These are phyloP conservation scores for Anthrax anthrax DNA, from an alignment of 2,888 invertebrate genomes.

Conservation along the genomic window DNA sequence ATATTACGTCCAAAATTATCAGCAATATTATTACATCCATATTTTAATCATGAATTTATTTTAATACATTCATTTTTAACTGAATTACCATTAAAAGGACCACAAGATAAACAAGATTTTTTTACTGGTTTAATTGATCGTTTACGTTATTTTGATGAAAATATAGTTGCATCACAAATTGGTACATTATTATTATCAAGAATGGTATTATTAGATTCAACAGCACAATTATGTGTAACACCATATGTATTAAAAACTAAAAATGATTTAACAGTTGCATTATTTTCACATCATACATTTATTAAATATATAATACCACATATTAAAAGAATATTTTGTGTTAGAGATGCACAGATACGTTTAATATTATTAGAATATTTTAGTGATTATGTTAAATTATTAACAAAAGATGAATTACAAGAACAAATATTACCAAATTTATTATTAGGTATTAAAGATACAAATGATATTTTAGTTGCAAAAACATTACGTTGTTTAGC, in stretches of 20 bases:
- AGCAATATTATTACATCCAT: conserved; percentile 52
- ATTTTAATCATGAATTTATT: conserved; percentile 77
- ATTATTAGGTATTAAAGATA: conserved; percentile 74
- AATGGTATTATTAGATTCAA: conserved; percentile 68
- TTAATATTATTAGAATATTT: conserved; percentile 66
- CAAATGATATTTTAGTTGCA: conserved; percentile 67
- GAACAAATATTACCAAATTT: conserved; percentile 73
- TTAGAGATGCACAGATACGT: conserved; percentile 72
- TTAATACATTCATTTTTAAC: conserved; percentile 67
- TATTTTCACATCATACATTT: conserved; percentile 56
- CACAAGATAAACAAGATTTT: conserved; percentile 61
- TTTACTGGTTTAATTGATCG: conserved; percentile 56
- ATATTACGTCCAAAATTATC: conserved; percentile 51
- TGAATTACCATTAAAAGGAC: conserved; percentile 65
- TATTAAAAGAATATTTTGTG: conserved; percentile 65
- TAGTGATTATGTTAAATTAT: conserved; percentile 54
- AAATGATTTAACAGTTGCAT: conserved; percentile 37
- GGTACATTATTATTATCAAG: conserved; percentile 64
- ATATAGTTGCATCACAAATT: conserved; percentile 67
- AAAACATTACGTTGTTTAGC: conserved; percentile 69
- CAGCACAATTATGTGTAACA: conserved; percentile 46
- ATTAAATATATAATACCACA: conserved; percentile 61
- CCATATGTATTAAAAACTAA: conserved; percentile 39
- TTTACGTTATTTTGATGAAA: conserved; percentile 59
- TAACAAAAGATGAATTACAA: conserved; percentile 62